Base-by-base conservation (phyloP, 2,113 vertebrate genomes). In the Brachyhypopomus gauderio region DNA sequence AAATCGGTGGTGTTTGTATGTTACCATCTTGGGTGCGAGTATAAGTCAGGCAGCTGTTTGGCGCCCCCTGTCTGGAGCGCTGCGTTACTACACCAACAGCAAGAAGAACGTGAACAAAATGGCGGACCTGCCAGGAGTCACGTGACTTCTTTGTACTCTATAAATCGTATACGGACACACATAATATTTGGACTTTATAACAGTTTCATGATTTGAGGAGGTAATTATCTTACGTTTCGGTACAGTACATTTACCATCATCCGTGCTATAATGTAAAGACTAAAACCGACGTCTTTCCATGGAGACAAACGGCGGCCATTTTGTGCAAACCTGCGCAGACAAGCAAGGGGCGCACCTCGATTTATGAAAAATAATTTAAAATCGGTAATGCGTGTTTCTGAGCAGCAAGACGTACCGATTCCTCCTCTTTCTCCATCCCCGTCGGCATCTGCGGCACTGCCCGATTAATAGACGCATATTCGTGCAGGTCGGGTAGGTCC, bases 391-490 rank as follows among this genome's bases (percentile, higher is more conserved):
- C 73, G 86, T 89, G n/a, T 79, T 30, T 79, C 79, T 58, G 8
- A 74, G 64, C 82, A 55, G 59, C 86, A 92, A 89, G 93, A 95
- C 96, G 94, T 97, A 98, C 96, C 96, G 97, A 98, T 96, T 98
- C 97, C 93, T 98, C 97, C 93, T 98, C 97, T 89, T 98, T 98
- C 89, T 97, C 97, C 97, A 98, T 98, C 91, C 97, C 97, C 81
- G 97, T 98, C 59, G 97, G 97, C 97, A 98, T 98, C 94, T 98
- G 97, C 92, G 97, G 97, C 91, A 98, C 97, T 88, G 96, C 95
- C 89, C 97, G 95, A 94, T 97, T 98, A 92, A 98, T 98, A 56
- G 97, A 98, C 88, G 96, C 97, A 95, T 98, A 98, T 86, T 98
- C 97, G 93, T 97, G 97, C 95, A 98, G 95, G 93, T 98, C 97